Evolutionary conservation across 2,888 invertebrate species (phyloP).

Genomic region (Candidula unifasciata): DNA sequence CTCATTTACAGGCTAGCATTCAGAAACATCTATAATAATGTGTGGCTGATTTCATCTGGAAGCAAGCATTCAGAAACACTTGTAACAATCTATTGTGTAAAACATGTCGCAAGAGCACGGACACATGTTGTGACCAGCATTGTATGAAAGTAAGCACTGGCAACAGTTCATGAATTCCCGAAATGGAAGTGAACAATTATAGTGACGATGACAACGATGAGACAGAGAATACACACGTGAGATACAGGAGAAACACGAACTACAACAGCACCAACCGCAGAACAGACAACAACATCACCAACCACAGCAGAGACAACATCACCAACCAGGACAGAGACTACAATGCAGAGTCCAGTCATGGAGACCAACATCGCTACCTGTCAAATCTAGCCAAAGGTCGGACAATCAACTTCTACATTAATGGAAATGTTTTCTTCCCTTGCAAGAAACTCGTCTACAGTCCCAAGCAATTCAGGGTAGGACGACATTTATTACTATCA

Average conservation of each 20-base stretch:
- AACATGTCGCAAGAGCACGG: too few species aligned
- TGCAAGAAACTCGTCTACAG: conserved; percentile 46
- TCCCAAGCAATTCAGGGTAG: conserved; percentile 46
- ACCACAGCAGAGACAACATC: not conserved
- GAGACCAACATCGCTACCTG: conserved; percentile 35
- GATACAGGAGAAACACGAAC: not conserved
- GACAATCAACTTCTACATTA: conserved; percentile 45
- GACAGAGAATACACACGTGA: too few species aligned
- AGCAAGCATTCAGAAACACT: too few species aligned
- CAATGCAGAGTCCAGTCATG: not conserved
- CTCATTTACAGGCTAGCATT: too few species aligned
- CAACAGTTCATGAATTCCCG: not conserved
- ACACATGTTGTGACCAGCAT: too few species aligned
- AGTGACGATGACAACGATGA: not conserved
- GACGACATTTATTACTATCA: not conserved
- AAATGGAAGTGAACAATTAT: not conserved
- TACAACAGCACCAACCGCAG: not conserved
- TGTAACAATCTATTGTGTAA: too few species aligned
- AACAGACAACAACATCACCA: not conserved
- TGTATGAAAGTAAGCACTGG: too few species aligned
- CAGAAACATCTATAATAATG: too few species aligned
- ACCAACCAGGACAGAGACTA: not conserved
- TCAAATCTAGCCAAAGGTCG: conserved; percentile 29
- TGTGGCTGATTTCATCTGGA: too few species aligned
- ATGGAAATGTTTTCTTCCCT: conserved; percentile 48